Evolutionary conservation across 2,888 invertebrate genomes (phyloP), one percentile per base, ranked within the genome.

Genomic region (Pollenia labialis): DNA sequence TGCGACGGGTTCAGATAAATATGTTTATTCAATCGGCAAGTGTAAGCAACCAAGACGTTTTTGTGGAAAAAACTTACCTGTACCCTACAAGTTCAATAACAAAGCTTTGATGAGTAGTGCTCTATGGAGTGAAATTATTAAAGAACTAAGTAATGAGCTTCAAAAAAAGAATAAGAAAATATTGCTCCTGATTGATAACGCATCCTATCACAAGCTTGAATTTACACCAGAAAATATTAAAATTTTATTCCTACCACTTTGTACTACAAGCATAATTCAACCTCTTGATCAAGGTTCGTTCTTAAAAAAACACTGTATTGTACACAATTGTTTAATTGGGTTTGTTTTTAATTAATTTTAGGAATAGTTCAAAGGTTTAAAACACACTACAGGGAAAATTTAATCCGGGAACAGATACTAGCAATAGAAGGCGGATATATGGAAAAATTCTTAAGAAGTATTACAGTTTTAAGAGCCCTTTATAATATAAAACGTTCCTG

Each of bases 101-200:
- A 66, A 66, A 42, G 76, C 76, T 11, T 77, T 68, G 77, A 77
- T 68, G 77, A 77, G 40, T 23, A 77, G 77, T 54, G 23, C 18
- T 16, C 46, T 68, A 77, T 77, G 77, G 77, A 32, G 42, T 14
- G 68, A 77, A 54, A 68, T 77, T 23, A 54, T 77, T 14, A 77
- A 18, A 12, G 68, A 77, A 12, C 2, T 66, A 32, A 32, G 50
- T 23, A 40, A 75, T 9, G 62, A 62, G 40, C 32, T 62, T 48
- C 50, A 50, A 50, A 75, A 75, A 62, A 62, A 9, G n/a, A 9
- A 44, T 1, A 42, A 60, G n/a, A 74, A 74, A 66, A 66, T 66
- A 46, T 64, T 64, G 54, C 40, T 56, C 1, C 56, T 74, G 14
- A 74, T 74, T n/a, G 60, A 62, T 16, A 62, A 42, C 42, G 62